Conservation (phyloP, 2,888 invertebrate species). For the Zygogramma bicolorata region DNA sequence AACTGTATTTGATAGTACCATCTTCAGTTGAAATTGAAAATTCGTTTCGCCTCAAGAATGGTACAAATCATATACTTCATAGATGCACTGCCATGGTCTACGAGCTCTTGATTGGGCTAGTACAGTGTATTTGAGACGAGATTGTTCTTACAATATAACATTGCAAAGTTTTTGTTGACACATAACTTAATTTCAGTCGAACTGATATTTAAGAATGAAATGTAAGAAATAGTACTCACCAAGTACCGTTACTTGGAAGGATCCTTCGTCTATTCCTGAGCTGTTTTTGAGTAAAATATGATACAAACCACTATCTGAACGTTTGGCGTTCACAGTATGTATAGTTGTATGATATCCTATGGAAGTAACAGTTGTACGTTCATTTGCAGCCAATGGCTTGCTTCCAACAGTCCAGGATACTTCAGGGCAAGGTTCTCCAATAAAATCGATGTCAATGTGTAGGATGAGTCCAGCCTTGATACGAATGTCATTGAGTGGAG, state of each 20-base stretch:
- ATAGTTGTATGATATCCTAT: conserved; percentile 93
- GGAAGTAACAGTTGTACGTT: conserved; percentile 88
- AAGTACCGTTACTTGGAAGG: conserved; percentile 88
- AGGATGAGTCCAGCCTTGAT: conserved; percentile 94
- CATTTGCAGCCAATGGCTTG: conserved; percentile 78
- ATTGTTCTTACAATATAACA: too few relatives aligned
- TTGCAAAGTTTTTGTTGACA: too few relatives aligned
- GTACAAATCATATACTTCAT: too few relatives aligned
- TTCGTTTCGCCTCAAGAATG: too few relatives aligned
- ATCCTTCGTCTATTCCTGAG: conserved; percentile 93
- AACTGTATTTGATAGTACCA: too few relatives aligned
- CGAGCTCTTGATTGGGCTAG: too few relatives aligned
- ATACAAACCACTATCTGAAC: conserved; percentile 92
- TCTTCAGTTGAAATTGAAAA: too few relatives aligned
- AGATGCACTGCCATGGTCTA: too few relatives aligned
- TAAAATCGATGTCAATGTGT: conserved; percentile 90
- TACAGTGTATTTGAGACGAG: too few relatives aligned
- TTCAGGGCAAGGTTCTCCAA: conserved; percentile 93
- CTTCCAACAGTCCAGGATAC: conserved; percentile 88
- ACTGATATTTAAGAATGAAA: not conserved
- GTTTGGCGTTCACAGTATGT: conserved; percentile 92
- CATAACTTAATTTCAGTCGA: too few relatives aligned
- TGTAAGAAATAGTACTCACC: conserved; percentile 64
- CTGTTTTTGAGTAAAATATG: conserved; percentile 90
- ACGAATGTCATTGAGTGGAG: conserved; percentile 88